Evolutionary conservation across 1,140 invertebrate genomes (phyloP), one percentile per base, ranked within the genome.

Genomic region (Drosophila subpulchrella): DNA sequence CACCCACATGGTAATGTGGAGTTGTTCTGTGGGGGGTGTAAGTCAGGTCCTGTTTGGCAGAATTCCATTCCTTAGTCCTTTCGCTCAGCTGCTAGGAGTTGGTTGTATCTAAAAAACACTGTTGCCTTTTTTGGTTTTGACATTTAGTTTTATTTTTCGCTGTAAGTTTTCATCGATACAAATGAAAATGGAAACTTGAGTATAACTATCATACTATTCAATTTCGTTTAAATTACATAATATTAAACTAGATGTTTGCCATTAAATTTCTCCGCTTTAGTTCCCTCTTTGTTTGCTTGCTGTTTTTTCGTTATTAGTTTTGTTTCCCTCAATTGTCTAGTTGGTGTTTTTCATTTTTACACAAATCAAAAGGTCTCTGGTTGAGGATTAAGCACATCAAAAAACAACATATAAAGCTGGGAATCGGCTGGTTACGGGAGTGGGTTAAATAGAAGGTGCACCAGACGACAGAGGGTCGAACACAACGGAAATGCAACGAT

Each of bases 101-200:
- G 78, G 73, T 73, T 54, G 12, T 12, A 48, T 42, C 39, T 51
- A 66, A 24, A 12, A 3, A 20, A 20, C 20, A n/a, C 34, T 20
- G 38, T 48, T 39, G 15, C 32, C 46, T 3, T 34, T 3, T 34
- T 82, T 75, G 78, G 66, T 88, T 88, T 83, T 80, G 84, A 88
- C 84, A 88, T 83, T 88, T 63, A 89, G 62, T 89, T 88, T 81
- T 86, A 79, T 83, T 89, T 89, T 89, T 88, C 83, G 83, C 84
- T 83, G 83, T 77, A 73, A 71, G 68, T 74, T 89, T 88, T 88
- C 83, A 88, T 88, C 75, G 72, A 76, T 79, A 89, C 67, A 88
- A 77, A 83, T 89, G 84, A 89, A 88, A 81, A 88, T 77, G 59
- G 84, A 83, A 83, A 77, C 71, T 89, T 86, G 79, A 82, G 84